These are phyloP conservation scores for Dasysyrphus tricinctus DNA, from an alignment of 2,888 invertebrate genomes.

Conservation along the genomic window DNA sequence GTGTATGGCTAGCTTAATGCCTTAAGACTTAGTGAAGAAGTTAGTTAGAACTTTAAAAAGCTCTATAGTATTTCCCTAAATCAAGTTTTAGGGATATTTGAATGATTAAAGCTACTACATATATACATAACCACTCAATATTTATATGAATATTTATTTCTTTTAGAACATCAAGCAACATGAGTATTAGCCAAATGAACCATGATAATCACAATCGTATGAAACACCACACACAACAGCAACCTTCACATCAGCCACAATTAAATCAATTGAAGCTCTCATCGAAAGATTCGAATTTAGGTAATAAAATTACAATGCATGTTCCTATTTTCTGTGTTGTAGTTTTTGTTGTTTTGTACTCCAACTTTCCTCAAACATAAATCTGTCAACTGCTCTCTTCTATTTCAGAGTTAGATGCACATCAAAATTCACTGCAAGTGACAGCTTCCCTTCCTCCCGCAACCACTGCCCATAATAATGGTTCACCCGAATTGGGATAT, in stretches of 20 bases:
- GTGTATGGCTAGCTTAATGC: no score
- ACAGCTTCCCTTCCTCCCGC: conserved; percentile 57
- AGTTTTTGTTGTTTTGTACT: background rate
- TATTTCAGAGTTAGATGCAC: conserved; percentile 78
- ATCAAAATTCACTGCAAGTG: conserved; percentile 76
- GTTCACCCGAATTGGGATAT: conserved; percentile 80
- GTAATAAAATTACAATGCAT: conserved; percentile 65
- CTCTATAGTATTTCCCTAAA: no score
- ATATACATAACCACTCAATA: background rate
- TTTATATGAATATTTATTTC: background rate
- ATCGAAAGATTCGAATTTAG: conserved; percentile 77
- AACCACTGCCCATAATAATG: conserved; percentile 80
- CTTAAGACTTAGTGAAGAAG: no score
- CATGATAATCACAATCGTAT: conserved; percentile 82
- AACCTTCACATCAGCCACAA: conserved; percentile 66
- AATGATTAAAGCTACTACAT: no score
- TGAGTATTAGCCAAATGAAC: conserved; percentile 81
- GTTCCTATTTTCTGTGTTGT: background rate
- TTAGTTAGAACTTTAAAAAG: no score
- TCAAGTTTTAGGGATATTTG: no score
- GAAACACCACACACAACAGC: conserved; percentile 79
- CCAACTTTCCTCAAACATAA: conserved; percentile 45
- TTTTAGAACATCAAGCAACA: conserved; percentile 77
- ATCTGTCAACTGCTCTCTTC: conserved; percentile 60
- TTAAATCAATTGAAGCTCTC: conserved; percentile 77